Base-by-base conservation (phyloP, 92 coral and sea anemone genomes). In the Paramuricea clavata region DNA sequence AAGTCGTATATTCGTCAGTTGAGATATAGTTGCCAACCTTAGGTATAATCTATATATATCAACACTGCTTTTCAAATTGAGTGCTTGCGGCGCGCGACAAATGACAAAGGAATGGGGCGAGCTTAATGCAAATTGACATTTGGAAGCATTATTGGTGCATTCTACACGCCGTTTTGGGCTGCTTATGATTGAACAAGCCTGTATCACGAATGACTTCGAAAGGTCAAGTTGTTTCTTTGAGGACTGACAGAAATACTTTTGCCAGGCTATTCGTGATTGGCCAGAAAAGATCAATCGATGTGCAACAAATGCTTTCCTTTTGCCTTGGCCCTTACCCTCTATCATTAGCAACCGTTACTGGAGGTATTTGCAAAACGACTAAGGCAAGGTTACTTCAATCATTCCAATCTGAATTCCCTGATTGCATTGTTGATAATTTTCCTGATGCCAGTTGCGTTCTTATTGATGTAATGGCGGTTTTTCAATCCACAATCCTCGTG, bases 241-340 rank as follows among this genome's bases (percentile, higher is more conserved):
- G 52, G 23, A 32, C 68, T 16, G 82, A 77, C 61, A 77, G 82
- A 77, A 77, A 26, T 39, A 39, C 10, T 4, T 52, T 52, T 13
- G 61, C 21, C 61, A 52, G 61, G 61, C 61, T 52, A 2, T 52
- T 52, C 61, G 5, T 21, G 61, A 52, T 52, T 17, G 61, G 61
- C 16, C 61, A 52, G 12, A 52, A 52, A 17, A 52, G 61, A 52
- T 52, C 21, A 17, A 52, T 52, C 21, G 39, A 64, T 64, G 70
- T 64, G 21, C 34, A 8, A 32, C 27, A 56, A 32, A 77, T 77
- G 69, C 82, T 77, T 35, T 77, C 82, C 21, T 77, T 77, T 54
- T 77, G 82, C 36, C 82, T 77, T 77, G 82, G 82, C 27, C 82
- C 69, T 34, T 77, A 77, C 21, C 82, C 82, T 77, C 69, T 77